Conservation (phyloP, 1,140 invertebrate species). For the Epicauta chinensis region DNA sequence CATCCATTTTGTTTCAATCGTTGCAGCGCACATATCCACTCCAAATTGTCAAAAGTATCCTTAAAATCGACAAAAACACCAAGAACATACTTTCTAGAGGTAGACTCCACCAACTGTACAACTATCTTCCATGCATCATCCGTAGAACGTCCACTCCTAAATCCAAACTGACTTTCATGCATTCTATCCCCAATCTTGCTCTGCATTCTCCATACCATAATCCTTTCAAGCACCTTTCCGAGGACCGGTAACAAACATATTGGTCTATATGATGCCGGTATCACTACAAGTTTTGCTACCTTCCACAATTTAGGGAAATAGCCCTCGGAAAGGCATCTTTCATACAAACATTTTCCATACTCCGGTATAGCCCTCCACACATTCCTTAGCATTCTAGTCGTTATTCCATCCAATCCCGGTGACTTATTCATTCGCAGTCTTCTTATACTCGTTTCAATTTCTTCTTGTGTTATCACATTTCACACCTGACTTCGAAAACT, state of each 20-base stretch:
- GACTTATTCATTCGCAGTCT: too few species aligned
- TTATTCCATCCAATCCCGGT: too few species aligned
- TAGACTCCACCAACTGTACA: background rate
- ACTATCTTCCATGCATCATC: slow-evolving; percentile 30
- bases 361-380: too few species aligned
- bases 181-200: background rate
- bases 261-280: slow-evolving; percentile 34
- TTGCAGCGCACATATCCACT: slow-evolving; percentile 39
- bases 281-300: slow-evolving; percentile 19
- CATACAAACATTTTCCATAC: too few species aligned
- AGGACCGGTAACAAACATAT: slow-evolving; percentile 30
- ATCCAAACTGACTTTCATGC: slow-evolving; percentile 34
- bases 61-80: slow-evolving; percentile 43
- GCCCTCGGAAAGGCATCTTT: background rate
- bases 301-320: slow-evolving; percentile 22
- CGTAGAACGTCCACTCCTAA: slow-evolving; percentile 30
- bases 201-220: slow-evolving; percentile 20
- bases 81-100: slow-evolving; percentile 31
- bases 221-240: slow-evolving; percentile 32
- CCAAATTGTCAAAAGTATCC: slow-evolving; percentile 42
- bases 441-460: too few species aligned
- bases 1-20: background rate
- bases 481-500: too few species aligned
- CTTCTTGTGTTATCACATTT: too few species aligned
- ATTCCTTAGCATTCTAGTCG: too few species aligned